phyloP scores from a whole-genome alignment of 2,888 invertebrate species.

The Holacanthella duospinosa region DNA sequence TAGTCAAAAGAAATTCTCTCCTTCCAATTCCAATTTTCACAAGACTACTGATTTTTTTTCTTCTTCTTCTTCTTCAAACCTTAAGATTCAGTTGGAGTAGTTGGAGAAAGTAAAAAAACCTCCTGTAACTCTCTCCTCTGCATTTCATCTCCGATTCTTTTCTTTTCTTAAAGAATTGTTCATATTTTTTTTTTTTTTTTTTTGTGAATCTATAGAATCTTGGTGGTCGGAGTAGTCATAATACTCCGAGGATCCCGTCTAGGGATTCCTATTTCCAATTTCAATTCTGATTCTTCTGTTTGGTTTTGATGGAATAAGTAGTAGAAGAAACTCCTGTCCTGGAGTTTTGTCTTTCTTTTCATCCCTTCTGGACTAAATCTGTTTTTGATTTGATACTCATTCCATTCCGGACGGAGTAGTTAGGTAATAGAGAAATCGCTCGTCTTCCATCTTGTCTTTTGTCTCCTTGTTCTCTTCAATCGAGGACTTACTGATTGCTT shows the following conservation, averaged over 20 bases:
- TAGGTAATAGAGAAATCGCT: not conserved
- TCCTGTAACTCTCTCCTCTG: no score
- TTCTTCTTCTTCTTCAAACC: not conserved
- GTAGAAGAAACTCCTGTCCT: no score
- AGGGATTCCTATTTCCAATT: not conserved
- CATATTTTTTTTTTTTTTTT: no score
- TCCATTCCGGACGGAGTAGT: no score
- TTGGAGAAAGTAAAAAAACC: not conserved
- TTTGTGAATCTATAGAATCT: no score
- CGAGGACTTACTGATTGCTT: not conserved
- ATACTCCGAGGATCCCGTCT: not conserved
- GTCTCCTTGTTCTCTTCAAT: not conserved
- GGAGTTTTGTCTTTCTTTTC: not conserved
- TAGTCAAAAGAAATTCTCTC: slow-evolving; percentile 1
- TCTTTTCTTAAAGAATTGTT: not conserved
- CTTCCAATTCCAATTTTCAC: slow-evolving; percentile 1
- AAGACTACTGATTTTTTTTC: not conserved
- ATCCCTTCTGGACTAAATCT: not conserved
- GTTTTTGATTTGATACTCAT: slow-evolving; percentile 6
- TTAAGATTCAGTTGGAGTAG: no score
- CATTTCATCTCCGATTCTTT: not conserved
- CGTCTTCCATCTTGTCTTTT: not conserved
- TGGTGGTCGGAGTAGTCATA: not conserved
- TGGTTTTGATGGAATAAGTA: not conserved
- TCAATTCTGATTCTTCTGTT: not conserved